Evolutionary conservation across 1,140 invertebrate species (phyloP).

Genomic region (Rhyacophila brunnea): DNA sequence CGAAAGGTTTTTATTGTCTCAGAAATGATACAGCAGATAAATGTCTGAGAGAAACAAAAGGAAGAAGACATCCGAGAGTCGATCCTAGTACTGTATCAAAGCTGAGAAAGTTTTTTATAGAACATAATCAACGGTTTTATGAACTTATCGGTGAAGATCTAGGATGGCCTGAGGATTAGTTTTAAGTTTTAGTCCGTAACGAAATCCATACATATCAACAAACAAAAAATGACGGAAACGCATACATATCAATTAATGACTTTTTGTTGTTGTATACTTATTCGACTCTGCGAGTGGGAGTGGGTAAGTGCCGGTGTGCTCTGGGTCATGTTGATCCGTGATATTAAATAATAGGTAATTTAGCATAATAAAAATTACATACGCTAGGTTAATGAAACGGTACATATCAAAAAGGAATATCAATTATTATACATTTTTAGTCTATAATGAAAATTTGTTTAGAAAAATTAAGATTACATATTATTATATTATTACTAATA

Average conservation of each 20-base stretch:
- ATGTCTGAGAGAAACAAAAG: constrained; percentile 93
- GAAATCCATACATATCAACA: constrained; percentile 29
- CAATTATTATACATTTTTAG: constrained; percentile 3
- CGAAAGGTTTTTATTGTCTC: constrained; percentile 96
- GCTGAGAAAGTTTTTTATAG: constrained; percentile 87
- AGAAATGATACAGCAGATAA: constrained; percentile 82
- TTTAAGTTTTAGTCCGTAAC: constrained; percentile 15
- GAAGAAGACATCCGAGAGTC: constrained; percentile 87
- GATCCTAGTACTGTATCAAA: constrained; percentile 81
- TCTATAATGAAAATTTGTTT: too few species aligned
- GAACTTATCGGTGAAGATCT: constrained; percentile 90
- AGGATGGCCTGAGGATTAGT: constrained; percentile 81
- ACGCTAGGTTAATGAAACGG: constrained; percentile 12
- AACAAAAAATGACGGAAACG: constrained; percentile 25
- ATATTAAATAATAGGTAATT: constrained; percentile 25
- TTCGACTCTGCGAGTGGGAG: not conserved
- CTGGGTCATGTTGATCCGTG: constrained; percentile 37
- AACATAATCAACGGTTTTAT: constrained; percentile 95
- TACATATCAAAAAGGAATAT: constrained; percentile 16
- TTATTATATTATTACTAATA: too few species aligned
- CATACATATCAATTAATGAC: constrained; percentile 27
- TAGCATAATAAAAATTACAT: constrained; percentile 15
- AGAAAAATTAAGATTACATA: not conserved
- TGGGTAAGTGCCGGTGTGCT: constrained; percentile 23
- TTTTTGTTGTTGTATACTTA: not conserved